Conservation (phyloP, 2,113 vertebrate genomes). For the Leptodactylus fuscus region DNA sequence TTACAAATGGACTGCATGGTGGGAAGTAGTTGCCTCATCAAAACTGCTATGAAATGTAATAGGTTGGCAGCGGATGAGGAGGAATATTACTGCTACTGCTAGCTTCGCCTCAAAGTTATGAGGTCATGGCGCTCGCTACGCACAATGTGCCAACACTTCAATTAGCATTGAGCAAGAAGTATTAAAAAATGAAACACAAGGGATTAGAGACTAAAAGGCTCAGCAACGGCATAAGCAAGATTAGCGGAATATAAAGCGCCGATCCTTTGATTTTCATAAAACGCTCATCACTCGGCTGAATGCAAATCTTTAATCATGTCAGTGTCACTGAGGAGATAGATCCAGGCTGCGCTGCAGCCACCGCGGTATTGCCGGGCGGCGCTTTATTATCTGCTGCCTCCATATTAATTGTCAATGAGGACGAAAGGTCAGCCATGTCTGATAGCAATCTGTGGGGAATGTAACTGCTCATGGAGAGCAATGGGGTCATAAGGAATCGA, state of each 20-base stretch:
- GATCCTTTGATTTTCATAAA: conserved; percentile 45
- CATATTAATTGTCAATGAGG: conserved; percentile 8
- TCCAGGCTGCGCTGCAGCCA: not conserved
- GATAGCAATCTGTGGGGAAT: too few species aligned
- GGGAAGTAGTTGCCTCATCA: conserved; percentile 1
- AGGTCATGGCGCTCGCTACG: conserved; percentile 27
- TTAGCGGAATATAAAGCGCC: conserved; percentile 2
- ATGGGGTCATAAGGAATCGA: too few species aligned
- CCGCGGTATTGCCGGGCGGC: not conserved
- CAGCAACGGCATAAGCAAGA: conserved; percentile 25
- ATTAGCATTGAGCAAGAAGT: conserved; percentile 39
- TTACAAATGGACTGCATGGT: not conserved
- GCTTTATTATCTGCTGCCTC: not conserved
- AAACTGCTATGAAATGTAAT: not conserved
- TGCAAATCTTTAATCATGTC: conserved; percentile 14
- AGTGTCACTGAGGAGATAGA: not conserved
- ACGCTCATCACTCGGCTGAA: conserved; percentile 7
- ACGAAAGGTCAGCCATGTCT: too few species aligned
- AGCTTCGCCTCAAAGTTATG: not conserved
- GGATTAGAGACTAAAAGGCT: conserved; percentile 8
- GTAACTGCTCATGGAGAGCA: too few species aligned
- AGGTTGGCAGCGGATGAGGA: not conserved
- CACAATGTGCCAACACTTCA: conserved; percentile 48
- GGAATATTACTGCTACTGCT: not conserved
- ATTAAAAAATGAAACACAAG: conserved; percentile 38